phyloP scores from a whole-genome alignment of 2,113 vertebrate species.

The Phodopus roborovskii region DNA sequence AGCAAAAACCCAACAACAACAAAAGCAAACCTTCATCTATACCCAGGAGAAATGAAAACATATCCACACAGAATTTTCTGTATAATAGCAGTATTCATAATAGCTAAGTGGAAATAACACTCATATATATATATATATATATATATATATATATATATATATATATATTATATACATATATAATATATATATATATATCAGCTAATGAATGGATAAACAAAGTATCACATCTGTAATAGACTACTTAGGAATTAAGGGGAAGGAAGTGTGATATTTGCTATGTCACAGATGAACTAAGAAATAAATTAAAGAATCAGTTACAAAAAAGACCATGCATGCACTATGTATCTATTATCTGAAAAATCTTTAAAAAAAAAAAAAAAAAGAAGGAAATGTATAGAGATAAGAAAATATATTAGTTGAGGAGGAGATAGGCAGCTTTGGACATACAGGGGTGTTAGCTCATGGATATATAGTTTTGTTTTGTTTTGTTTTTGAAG shows the following conservation, averaged over 20 bases:
- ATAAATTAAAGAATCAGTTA: neutral
- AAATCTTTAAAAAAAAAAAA: neutral
- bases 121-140: too few relatives aligned
- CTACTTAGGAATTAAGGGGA: neutral
- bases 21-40: neutral
- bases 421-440: neutral
- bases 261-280: slow-evolving; percentile 6
- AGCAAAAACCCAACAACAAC: neutral
- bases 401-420: neutral
- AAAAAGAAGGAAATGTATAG: neutral
- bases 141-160: too few relatives aligned
- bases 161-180: too few relatives aligned
- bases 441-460: neutral
- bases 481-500: neutral
- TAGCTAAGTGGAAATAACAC: neutral
- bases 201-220: neutral
- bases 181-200: too few relatives aligned
- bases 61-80: neutral
- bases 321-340: neutral
- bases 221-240: neutral
- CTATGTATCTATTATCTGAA: neutral
- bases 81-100: neutral
- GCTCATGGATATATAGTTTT: neutral
- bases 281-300: neutral
- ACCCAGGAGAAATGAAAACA: neutral